Evolutionary conservation across 2,888 invertebrate species (phyloP), one percentile per base, ranked within the genome.

Genomic region (Melikaiella ostensackeni): DNA sequence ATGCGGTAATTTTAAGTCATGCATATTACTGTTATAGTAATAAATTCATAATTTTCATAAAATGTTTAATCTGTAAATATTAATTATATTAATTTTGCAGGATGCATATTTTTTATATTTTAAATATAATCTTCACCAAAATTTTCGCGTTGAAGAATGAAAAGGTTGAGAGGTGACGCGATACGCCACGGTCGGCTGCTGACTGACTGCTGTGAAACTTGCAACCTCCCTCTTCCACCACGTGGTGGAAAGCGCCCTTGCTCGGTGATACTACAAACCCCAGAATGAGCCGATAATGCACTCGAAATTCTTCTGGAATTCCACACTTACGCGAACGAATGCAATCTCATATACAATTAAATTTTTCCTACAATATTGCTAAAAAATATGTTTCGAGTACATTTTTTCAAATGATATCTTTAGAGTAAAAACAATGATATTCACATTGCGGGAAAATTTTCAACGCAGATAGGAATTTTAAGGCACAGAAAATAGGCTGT

Each of bases 201-300:
- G 85, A 89, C 89, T 88, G 88, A 86, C 87, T 87, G 82, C 83
- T 83, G 77, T 70, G 78, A 79, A 83, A 83, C 87, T 88, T 82
- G 85, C 86, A 86, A 86, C 85, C 89, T 86, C 83, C 86, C 87
- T 84, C 84, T 82, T 84, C 83, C 81, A 75, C 82, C 86, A 89
- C 89, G 89, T 89, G 89, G 70, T 59, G n/a, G 2, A n/a, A 50
- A 50, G 79, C 75, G 77, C 66, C 64, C 77, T 78, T 78, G 64
- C 70, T 13, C 75, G 79, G 76, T 61, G 46, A 66, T 70, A 55
- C 24, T 42, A 70, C 50, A 64, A 35, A 55, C 50, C 50, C 50
- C 50, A 55, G 50, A 55, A 21, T 55, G 21, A 35, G 75, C 66
- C 74, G 74, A 76, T 74, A 78, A 73, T 38, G 38, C 62, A 75